phyloP scores from a whole-genome alignment of 1,140 invertebrate species.

The Hylyphantes graminicola region DNA sequence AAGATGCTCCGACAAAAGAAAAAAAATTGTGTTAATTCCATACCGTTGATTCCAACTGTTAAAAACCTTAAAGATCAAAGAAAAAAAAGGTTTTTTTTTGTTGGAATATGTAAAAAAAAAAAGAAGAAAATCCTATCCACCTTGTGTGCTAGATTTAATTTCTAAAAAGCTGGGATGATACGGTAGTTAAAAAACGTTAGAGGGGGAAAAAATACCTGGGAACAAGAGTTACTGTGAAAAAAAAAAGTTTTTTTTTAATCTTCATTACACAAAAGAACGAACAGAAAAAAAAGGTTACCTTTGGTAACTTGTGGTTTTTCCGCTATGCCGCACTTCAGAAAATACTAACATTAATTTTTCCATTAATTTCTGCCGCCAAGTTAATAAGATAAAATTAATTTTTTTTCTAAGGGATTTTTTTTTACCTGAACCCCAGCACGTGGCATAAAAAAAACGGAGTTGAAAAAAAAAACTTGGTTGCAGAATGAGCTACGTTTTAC shows the following conservation, averaged over 20 bases:
- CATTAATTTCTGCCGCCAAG: conserved; percentile 61
- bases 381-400: conserved; percentile 61
- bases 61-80: conserved; percentile 51
- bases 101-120: not conserved
- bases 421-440: not conserved
- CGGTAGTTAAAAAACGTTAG: conserved; percentile 51
- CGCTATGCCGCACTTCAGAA: conserved; percentile 44
- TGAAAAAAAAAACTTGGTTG: not conserved
- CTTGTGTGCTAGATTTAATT: conserved; percentile 58
- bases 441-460: conserved; percentile 3
- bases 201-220: conserved; percentile 39
- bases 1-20: conserved; percentile 31
- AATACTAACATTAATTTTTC: conserved; percentile 61
- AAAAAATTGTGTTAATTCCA: conserved; percentile 60
- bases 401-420: conserved; percentile 55
- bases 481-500: conserved; percentile 17
- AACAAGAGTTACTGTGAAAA: conserved; percentile 29
- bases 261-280: conserved; percentile 16
- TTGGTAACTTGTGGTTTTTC: conserved; percentile 42
- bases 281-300: conserved; percentile 6
- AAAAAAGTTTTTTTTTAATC: conserved; percentile 47
- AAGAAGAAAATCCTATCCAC: conserved; percentile 25
- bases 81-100: not conserved
- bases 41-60: conserved; percentile 58
- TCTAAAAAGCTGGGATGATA: conserved; percentile 58